A percentile compares a stretch with the other conserved stretches of the same genome.
These are phyloP conservation scores for Tangara arthus DNA, from an alignment of 2,797 vertebrate genomes.

Conservation along the genomic window DNA sequence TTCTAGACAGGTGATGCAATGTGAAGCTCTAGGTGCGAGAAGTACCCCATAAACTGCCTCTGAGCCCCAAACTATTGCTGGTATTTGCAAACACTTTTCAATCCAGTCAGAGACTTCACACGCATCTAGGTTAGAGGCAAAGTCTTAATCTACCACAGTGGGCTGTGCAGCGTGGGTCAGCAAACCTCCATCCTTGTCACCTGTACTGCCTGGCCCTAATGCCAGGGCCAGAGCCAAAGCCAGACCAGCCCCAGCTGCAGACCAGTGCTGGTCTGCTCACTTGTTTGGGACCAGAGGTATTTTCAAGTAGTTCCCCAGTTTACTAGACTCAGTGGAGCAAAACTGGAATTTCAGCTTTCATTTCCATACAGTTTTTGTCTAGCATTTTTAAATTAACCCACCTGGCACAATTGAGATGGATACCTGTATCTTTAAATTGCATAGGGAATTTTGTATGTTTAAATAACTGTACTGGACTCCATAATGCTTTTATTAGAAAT, in stretches of 20 bases:
- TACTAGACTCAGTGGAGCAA: slow-evolving; percentile 34
- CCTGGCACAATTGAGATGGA: slow-evolving; percentile 67
- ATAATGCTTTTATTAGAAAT: slow-evolving; percentile 80
- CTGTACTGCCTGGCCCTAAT: background rate
- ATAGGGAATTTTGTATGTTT: slow-evolving; percentile 79
- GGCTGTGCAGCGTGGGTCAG: background rate
- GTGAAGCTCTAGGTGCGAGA: background rate
- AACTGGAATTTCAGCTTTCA: slow-evolving; percentile 70
- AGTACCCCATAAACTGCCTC: background rate
- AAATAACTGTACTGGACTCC: slow-evolving; percentile 76
- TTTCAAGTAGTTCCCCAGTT: slow-evolving; percentile 13
- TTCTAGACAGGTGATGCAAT: background rate
- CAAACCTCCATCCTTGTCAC: background rate
- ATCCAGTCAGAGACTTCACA: background rate
- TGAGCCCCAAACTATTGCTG: background rate
- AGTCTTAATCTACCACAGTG: background rate
- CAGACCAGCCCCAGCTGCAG: background rate
- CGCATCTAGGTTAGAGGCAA: background rate
- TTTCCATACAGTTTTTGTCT: slow-evolving; percentile 64
- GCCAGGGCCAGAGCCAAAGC: background rate
- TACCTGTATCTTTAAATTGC: slow-evolving; percentile 76
- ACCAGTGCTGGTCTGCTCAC: background rate
- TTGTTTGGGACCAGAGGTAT: background rate
- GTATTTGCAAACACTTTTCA: background rate
- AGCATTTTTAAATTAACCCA: slow-evolving; percentile 58